Evolutionary conservation across 2,888 invertebrate species (phyloP), one percentile per base, ranked within the genome.

Genomic region (Caenorhabditis auriculariae): DNA sequence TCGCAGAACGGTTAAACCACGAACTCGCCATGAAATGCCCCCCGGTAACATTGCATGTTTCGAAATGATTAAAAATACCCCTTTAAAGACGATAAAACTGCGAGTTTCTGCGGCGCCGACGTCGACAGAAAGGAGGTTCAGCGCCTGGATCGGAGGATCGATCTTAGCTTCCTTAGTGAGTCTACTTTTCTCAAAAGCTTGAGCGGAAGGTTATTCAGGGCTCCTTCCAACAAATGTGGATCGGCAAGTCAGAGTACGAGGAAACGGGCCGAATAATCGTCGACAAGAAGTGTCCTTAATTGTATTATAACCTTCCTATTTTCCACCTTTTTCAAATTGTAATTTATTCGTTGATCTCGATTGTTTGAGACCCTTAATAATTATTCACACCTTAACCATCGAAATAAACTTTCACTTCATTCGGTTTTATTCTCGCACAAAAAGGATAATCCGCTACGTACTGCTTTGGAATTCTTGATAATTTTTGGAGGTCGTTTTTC

Each of bases 181-280:
- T 37, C 9, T 32, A n/a, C n/a, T n/a, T n/a, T n/a, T n/a, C n/a
- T n/a, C n/a, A 17, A 15, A 12, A 9, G 41, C 41, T 41, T 15
- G 41, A 15, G 15, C 19, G 41, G n/a, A n/a, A n/a, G n/a, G n/a
- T n/a, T n/a, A n/a, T 82, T 29, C 75, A 85, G 85, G 96, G 98
- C 6, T 93, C 95, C 21, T 98, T 99, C 86, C 98, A 98, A 82
- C 96, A 98, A 84, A 94, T 98, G 93, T 98, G 98, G 98, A 93
- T 99, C 75, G 94, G 94, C 0, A 93, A 93, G 75, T 94, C 95
- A 83, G 98, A 99, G 83, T 98, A 96, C 83, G 95, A 98, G 80
- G 98, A 99, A 82, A 90, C 90, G 0, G 98, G 98, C 24, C 95
- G 94, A 82, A 88, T 90, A 37, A 94, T 95, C 84, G 91, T 99